Evolutionary conservation across 2,113 vertebrate genomes (phyloP), one percentile per base, ranked within the genome.

Genomic region (Tretioscincus oriximinensis): DNA sequence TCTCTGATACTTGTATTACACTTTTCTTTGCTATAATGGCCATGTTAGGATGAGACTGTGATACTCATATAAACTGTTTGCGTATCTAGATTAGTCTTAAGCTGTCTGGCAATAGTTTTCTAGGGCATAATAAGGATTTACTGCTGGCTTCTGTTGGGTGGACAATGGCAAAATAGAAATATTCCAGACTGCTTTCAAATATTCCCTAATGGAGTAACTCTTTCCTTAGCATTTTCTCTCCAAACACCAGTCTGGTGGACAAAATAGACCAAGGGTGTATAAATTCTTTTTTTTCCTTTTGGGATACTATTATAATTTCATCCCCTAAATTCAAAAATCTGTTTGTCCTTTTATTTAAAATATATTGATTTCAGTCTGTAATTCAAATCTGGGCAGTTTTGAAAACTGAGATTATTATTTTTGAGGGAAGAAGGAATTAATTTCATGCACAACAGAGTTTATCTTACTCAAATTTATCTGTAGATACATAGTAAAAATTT

Each of bases 281-380:
- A 16, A 83, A 79, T 41, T 79, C 7, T 60, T 83, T 86, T 86
- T 81, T 49, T 3, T 72, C 41, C 35, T 82, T 35, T 41, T 41
- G 35, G 35, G 75, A 85, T 80, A 63, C 7, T 21, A 47, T 73
- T 86, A 80, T 85, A 60, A 76, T 86, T 54, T 82, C 82, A 51
- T 88, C 85, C 87, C 88, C 63, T 77, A 90, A 87, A 89, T 76
- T 70, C 20, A 74, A 83, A 88, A 92, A 92, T 93, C 74, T 88
- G 91, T 86, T 90, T 90, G 81, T 88, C 80, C 89, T 91, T 47
- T 90, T 77, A 83, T 89, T 82, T 71, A 71, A 72, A 87, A 74
- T 45, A 81, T 24, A 81, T 24, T 90, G 29, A 77, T 88, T 54
- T 85, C 76, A 84, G 10, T 76, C 18, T 67, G 18, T 68, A 84